A percentile compares a stretch with the other conserved stretches of the same genome.
Conservation (phyloP, 1,140 invertebrate genomes). For the Drosophila varians region DNA sequence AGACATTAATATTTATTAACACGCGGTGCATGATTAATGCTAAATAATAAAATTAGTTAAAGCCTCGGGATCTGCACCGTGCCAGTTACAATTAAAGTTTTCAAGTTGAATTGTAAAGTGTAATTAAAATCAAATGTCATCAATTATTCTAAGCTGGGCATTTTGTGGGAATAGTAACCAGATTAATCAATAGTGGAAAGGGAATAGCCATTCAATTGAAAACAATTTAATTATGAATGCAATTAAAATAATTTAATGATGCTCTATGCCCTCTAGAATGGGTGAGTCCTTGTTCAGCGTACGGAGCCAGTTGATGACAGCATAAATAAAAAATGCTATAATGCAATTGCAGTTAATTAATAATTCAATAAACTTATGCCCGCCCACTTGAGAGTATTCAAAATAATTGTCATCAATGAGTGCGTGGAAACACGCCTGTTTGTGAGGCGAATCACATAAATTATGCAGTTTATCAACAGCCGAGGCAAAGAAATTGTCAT, state of each 20-base stretch:
- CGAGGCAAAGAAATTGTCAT: constrained; percentile 16
- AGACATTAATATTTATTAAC: constrained; percentile 79
- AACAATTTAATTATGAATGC: constrained; percentile 81
- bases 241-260: constrained; percentile 79
- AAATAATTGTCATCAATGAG: constrained; percentile 63
- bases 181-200: neutral
- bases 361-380: constrained; percentile 72
- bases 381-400: constrained; percentile 63
- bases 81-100: constrained; percentile 55
- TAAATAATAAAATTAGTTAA: constrained; percentile 75
- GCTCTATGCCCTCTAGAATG: constrained; percentile 6
- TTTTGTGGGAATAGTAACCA: neutral
- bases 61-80: constrained; percentile 17
- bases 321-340: constrained; percentile 69
- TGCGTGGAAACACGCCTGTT: constrained; percentile 3
- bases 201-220: constrained; percentile 54
- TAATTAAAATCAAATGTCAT: constrained; percentile 75
- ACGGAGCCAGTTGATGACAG: constrained; percentile 60
- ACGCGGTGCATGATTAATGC: constrained; percentile 74
- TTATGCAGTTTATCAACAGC: constrained; percentile 48
- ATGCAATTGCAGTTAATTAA: constrained; percentile 77
- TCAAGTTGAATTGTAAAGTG: constrained; percentile 57
- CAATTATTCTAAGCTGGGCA: constrained; percentile 73
- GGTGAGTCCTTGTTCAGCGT: neutral
- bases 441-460: constrained; percentile 48